Evolutionary conservation across 1,140 invertebrate genomes (phyloP).

Genomic region (Cyclina sinensis): DNA sequence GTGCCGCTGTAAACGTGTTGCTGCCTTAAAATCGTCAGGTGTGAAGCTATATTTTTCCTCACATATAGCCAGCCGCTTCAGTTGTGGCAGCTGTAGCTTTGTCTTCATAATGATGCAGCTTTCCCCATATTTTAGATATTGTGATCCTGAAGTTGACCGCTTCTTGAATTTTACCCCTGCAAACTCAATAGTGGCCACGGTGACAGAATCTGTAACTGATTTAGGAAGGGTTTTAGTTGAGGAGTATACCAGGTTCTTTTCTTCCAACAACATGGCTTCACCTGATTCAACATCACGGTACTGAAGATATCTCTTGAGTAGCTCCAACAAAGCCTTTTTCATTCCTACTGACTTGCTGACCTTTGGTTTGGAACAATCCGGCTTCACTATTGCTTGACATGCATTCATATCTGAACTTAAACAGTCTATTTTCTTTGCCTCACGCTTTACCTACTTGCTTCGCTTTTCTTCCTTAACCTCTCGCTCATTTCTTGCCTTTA

Average conservation of each 20-base stretch:
- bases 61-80: slow-evolving; percentile 31
- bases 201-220: not conserved
- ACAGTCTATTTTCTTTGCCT: slow-evolving; percentile 40
- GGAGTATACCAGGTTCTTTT: not conserved
- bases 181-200: slow-evolving; percentile 28
- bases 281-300: too few relatives aligned
- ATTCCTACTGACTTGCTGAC: slow-evolving; percentile 31
- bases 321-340: not conserved
- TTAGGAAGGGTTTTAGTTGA: not conserved
- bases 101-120: slow-evolving; percentile 12
- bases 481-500: not conserved
- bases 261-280: not conserved
- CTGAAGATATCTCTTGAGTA: not conserved
- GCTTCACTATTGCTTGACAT: slow-evolving; percentile 37
- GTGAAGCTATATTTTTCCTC: slow-evolving; percentile 63
- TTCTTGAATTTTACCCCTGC: slow-evolving; percentile 59
- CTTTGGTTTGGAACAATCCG: slow-evolving; percentile 24
- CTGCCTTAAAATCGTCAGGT: slow-evolving; percentile 53
- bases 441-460: slow-evolving; percentile 18
- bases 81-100: not conserved
- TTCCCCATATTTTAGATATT: slow-evolving; percentile 49
- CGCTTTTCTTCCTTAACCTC: slow-evolving; percentile 37
- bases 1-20: slow-evolving; percentile 44
- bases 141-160: not conserved
- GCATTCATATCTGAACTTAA: slow-evolving; percentile 45